A percentile compares a stretch with the other conserved stretches of the same genome.
Evolutionary conservation across 2,797 vertebrate species (phyloP).

Genomic region (Margarornis squamiger): DNA sequence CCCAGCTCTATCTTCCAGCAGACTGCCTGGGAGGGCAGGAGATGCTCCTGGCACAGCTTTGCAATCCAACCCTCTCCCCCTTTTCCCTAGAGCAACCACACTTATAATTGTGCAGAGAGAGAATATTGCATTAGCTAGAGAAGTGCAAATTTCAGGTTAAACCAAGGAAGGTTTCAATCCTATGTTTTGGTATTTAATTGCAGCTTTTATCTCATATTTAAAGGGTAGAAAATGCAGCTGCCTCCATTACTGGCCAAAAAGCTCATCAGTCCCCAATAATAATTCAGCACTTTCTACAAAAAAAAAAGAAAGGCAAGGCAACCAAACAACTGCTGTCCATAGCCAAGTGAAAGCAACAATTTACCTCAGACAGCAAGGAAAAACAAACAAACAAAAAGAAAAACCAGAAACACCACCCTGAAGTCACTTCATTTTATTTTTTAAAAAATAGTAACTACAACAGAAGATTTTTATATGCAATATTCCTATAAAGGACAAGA

Average conservation of each 20-base stretch:
- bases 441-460: neutral
- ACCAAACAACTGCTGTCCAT: neutral
- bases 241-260: neutral
- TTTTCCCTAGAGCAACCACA: neutral
- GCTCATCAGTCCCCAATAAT: neutral
- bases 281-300: neutral
- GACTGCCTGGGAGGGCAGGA: neutral
- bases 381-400: neutral
- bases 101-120: neutral
- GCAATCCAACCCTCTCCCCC: neutral
- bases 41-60: neutral
- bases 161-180: neutral
- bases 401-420: neutral
- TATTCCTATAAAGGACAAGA: neutral
- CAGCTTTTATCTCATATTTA: neutral
- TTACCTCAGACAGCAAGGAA: constrained; percentile 6
- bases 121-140: neutral
- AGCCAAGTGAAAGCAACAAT: neutral
- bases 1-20: neutral
- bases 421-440: neutral
- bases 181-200: neutral
- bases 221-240: neutral
- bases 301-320: neutral
- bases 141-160: neutral
- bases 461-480: neutral